Evolutionary conservation across 2,888 invertebrate genomes (phyloP).

Genomic region (Pristionchus exspectatus): DNA sequence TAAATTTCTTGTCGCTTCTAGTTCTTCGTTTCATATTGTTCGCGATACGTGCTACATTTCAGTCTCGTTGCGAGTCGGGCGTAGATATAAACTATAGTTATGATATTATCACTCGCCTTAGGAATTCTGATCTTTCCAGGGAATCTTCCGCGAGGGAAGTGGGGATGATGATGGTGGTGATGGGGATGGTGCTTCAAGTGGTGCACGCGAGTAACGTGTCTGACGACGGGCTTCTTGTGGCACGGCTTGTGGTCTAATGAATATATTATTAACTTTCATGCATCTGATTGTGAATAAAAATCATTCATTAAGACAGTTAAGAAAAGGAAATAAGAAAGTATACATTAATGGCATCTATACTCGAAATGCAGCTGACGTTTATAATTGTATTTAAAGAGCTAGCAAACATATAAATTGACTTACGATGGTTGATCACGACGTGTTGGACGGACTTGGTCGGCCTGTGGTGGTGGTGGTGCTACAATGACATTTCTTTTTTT

Average conservation of each 20-base stretch:
- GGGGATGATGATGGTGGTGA: not conserved
- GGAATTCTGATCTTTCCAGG: not conserved
- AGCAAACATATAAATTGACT: not conserved
- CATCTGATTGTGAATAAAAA: not conserved
- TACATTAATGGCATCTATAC: not conserved
- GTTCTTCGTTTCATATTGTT: not conserved
- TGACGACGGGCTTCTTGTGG: constrained; percentile 35
- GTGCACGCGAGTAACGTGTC: not conserved
- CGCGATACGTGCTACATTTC: not conserved
- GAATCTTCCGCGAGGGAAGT: not conserved
- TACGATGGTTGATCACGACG: constrained; percentile 31
- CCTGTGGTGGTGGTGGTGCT: constrained; percentile 43
- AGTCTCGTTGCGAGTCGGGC: not conserved
- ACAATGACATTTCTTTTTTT: not conserved
- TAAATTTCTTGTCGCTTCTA: too few relatives aligned
- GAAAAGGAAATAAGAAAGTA: too few relatives aligned
- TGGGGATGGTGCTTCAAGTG: not conserved
- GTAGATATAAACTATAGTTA: not conserved
- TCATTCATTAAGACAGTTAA: not conserved
- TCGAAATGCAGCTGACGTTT: not conserved
- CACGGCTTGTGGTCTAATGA: constrained; percentile 41
- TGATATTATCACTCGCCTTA: not conserved
- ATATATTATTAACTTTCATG: not conserved
- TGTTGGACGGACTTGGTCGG: constrained; percentile 37
- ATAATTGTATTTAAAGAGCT: not conserved